Conservation (phyloP, 2,113 vertebrate species). For the Glaucidium brasilianum region DNA sequence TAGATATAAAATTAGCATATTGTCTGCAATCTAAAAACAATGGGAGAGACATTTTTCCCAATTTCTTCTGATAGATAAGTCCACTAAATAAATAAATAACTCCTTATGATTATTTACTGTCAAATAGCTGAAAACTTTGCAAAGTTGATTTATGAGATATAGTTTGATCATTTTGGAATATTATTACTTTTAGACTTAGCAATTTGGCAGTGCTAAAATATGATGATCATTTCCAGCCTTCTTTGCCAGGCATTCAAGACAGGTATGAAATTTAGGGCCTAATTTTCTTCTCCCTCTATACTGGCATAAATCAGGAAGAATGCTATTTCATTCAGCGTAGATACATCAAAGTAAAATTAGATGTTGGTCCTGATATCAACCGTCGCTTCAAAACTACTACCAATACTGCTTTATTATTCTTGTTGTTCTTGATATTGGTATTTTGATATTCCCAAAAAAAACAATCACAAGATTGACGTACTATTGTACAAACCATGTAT, state of each 20-base stretch:
- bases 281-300: not conserved
- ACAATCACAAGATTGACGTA: not conserved
- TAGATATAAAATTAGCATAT: not conserved
- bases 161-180: not conserved
- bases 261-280: slow-evolving; percentile 35
- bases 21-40: not conserved
- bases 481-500: not conserved
- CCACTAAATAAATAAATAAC: not conserved
- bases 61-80: not conserved
- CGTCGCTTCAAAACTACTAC: not conserved
- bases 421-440: not conserved
- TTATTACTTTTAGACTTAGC: not conserved
- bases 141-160: not conserved
- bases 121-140: not conserved
- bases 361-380: not conserved
- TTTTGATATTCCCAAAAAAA: not conserved
- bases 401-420: not conserved
- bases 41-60: not conserved
- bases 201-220: slow-evolving; percentile 3
- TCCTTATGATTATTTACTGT: not conserved
- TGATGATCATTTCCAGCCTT: not conserved
- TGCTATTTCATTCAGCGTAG: not conserved
- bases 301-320: not conserved
- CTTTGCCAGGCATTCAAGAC: not conserved
- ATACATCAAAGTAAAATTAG: not conserved